Percentiles rank a stretch among this genome's conserved stretches.
Conservation (phyloP, 2,888 invertebrate genomes). For the Polyommatus icarus region DNA sequence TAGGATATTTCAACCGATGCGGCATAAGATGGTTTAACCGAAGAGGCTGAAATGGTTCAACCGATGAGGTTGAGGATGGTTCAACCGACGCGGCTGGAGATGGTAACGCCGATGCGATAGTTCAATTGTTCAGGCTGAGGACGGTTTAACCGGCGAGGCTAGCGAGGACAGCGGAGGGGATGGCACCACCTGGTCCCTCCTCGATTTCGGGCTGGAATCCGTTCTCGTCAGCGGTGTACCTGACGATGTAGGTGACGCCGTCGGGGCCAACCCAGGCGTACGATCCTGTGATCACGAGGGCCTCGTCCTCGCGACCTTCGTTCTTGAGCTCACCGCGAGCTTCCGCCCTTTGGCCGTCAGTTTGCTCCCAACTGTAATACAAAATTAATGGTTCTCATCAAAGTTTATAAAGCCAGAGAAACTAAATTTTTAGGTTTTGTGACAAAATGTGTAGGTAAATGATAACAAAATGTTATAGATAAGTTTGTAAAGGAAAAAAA, state of each 20-base stretch:
- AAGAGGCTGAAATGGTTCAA: conserved; percentile 41
- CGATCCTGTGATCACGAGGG: conserved; percentile 63
- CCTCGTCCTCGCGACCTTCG: conserved; percentile 66
- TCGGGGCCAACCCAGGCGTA: conserved; percentile 73
- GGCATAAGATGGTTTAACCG: conserved; percentile 39
- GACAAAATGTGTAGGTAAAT: too few species aligned
- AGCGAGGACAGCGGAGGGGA: conserved; percentile 47
- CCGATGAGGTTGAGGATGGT: neutral
- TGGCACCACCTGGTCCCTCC: conserved; percentile 53
- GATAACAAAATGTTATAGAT: too few species aligned
- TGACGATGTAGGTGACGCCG: conserved; percentile 71
- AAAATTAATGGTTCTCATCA: neutral
- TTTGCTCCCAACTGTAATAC: conserved; percentile 57
- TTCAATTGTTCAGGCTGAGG: neutral
- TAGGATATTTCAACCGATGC: conserved; percentile 29
- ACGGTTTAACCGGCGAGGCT: conserved; percentile 45
- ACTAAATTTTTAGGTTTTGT: neutral
- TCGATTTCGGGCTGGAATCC: conserved; percentile 57
- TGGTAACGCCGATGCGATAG: conserved; percentile 44
- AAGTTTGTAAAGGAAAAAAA: too few species aligned
- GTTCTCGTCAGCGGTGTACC: conserved; percentile 66
- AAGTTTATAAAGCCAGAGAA: neutral
- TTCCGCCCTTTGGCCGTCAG: conserved; percentile 63
- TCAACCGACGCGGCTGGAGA: conserved; percentile 48
- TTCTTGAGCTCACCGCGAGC: conserved; percentile 70